Conservation (phyloP, 2,113 vertebrate species). For the Callospermophilus lateralis region DNA sequence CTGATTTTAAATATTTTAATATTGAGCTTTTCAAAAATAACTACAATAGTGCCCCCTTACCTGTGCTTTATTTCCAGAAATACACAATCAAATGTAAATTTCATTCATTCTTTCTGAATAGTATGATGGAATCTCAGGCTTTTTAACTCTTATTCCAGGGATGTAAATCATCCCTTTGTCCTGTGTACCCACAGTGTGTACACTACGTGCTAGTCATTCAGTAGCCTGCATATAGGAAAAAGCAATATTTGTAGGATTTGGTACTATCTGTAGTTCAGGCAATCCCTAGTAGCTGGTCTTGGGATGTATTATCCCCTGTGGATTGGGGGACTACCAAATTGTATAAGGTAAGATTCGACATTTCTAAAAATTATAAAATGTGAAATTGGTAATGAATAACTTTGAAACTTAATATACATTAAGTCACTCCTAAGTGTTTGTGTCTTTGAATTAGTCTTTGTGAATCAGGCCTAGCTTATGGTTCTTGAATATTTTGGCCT, state of each 20-base stretch:
- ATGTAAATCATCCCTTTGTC: neutral
- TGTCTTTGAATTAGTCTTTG: neutral
- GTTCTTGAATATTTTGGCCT: neutral
- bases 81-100: neutral
- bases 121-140: neutral
- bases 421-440: neutral
- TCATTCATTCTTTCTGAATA: neutral
- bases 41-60: neutral
- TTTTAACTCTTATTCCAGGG: neutral
- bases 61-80: neutral
- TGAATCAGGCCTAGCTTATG: neutral
- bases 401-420: neutral
- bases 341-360: neutral
- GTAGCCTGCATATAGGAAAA: neutral
- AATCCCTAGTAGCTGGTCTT: neutral
- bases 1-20: neutral
- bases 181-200: neutral
- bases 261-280: too few relatives aligned
- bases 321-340: neutral
- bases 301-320: neutral
- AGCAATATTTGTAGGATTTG: neutral
- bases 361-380: conserved; percentile 1
- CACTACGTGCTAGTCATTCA: neutral
- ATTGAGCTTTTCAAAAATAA: conserved; percentile 17
- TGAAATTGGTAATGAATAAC: neutral